Percentiles rank a stretch among this genome's conserved stretches.
Conservation (phyloP, 2,113 vertebrate species). For the Gymnorhina tibicen region DNA sequence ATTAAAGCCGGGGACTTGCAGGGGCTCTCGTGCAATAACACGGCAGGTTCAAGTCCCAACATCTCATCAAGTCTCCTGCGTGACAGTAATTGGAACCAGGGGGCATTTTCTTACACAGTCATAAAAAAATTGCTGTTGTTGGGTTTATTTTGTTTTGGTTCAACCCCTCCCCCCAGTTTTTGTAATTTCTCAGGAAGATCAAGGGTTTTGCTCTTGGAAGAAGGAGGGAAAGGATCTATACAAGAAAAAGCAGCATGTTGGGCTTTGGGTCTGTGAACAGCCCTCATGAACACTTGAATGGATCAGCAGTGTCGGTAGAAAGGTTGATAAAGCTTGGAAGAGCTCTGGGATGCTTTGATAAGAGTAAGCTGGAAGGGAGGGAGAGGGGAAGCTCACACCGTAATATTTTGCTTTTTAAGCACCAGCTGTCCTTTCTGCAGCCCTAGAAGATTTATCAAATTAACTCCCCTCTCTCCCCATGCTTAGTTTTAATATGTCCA, state of each 20-base stretch:
- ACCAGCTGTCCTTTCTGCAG: neutral
- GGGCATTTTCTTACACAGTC: neutral
- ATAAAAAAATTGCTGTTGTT: neutral
- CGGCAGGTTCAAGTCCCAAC: neutral
- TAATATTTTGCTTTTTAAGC: neutral
- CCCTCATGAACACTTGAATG: neutral
- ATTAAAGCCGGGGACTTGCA: neutral
- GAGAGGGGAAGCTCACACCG: neutral
- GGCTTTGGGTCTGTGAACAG: neutral
- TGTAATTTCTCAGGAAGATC: neutral
- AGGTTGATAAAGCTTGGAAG: neutral
- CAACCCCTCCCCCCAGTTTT: rapidly evolving
- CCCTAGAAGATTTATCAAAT: neutral
- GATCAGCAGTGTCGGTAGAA: neutral
- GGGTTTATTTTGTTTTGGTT: neutral
- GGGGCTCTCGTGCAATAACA: neutral
- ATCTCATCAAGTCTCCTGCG: neutral
- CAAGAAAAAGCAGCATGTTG: neutral
- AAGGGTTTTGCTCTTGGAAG: neutral
- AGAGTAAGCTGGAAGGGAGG: neutral
- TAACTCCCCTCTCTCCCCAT: neutral
- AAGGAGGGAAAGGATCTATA: neutral
- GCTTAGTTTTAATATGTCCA: neutral
- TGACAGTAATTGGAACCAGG: neutral
- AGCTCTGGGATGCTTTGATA: neutral